Conservation (phyloP, 2,113 vertebrate genomes). For the Sinocyclocheilus rhinocerous region DNA sequence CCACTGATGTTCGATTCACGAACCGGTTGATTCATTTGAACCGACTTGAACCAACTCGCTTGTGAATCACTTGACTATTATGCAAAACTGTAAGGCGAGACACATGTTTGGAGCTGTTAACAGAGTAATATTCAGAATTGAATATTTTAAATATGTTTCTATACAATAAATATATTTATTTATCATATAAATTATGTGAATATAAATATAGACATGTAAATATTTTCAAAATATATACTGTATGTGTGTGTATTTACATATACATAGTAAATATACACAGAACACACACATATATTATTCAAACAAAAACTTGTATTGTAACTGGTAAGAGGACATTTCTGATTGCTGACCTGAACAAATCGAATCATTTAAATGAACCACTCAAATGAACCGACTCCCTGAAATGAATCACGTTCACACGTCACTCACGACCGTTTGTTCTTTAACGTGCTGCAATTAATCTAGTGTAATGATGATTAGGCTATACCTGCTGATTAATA, state of each 20-base stretch:
- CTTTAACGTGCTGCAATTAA: background rate
- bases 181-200: no score
- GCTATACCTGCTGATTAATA: conserved; percentile 3
- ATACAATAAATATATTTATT: no score
- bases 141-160: no score
- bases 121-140: no score
- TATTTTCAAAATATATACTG: no score
- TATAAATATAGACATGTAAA: no score
- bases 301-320: no score
- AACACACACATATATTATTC: no score
- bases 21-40: background rate
- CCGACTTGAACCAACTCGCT: background rate
- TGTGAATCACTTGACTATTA: background rate
- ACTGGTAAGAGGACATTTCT: background rate
- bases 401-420: background rate
- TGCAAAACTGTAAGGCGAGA: background rate
- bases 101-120: no score
- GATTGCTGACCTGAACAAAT: background rate
- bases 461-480: background rate
- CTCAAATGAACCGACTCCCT: background rate
- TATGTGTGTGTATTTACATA: no score
- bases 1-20: background rate
- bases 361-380: background rate
- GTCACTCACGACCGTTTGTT: background rate
- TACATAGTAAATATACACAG: no score